Evolutionary conservation across 1,140 invertebrate species (phyloP).

Genomic region (Maconellicoccus hirsutus): DNA sequence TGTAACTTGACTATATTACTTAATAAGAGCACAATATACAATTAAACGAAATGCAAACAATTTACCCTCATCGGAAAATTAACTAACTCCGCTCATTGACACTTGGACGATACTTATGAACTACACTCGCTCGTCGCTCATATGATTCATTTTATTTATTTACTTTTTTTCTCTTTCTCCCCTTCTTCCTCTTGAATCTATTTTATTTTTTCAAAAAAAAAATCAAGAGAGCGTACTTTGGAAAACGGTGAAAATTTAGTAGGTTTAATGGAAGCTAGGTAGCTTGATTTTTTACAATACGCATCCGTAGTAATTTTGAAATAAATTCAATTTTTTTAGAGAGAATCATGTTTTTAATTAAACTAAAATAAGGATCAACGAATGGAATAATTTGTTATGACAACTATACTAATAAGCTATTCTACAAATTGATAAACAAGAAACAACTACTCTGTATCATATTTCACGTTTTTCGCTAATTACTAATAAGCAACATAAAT

Average conservation of each 20-base stretch:
- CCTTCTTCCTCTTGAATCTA: neutral
- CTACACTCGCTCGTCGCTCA: neutral
- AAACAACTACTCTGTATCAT: too few species aligned
- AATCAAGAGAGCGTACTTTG: neutral
- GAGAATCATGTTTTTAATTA: too few species aligned
- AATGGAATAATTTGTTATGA: too few species aligned
- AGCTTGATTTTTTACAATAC: neutral
- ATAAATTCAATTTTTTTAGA: too few species aligned
- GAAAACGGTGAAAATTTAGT: neutral
- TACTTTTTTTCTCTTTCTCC: neutral
- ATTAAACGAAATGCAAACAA: neutral
- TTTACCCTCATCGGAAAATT: neutral
- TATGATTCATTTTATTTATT: conserved; percentile 9
- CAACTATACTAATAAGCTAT: too few species aligned
- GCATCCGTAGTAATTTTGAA: too few species aligned
- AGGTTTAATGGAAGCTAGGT: neutral
- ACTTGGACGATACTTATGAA: neutral
- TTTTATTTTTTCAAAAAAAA: neutral
- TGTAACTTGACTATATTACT: neutral
- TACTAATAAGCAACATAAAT: too few species aligned
- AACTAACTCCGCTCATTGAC: neutral
- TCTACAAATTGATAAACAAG: too few species aligned
- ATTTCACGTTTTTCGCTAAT: too few species aligned
- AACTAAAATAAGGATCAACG: too few species aligned
- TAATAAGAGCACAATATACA: neutral